Evolutionary conservation across 1,140 invertebrate genomes (phyloP).

Genomic region (Drosophila pachea): DNA sequence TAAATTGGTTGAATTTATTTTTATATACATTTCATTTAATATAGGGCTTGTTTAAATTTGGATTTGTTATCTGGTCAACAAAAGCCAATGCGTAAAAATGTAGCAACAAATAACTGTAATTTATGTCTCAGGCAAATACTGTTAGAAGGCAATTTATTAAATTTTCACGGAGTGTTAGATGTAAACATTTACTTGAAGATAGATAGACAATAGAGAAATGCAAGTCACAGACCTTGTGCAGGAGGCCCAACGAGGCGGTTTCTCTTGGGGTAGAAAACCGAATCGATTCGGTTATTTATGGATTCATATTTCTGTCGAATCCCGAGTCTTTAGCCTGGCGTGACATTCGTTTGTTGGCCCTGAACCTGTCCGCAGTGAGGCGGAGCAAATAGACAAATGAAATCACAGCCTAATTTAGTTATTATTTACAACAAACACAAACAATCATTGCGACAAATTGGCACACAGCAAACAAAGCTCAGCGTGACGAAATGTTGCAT

Average conservation of each 20-base stretch:
- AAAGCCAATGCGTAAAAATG: too few relatives aligned
- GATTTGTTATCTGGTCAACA: too few relatives aligned
- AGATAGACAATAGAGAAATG: conserved; percentile 18
- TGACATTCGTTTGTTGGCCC: conserved; percentile 23
- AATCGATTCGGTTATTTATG: conserved; percentile 26
- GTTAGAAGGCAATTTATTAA: conserved; percentile 1
- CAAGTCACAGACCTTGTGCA: conserved; percentile 14
- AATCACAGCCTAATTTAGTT: conserved; percentile 68
- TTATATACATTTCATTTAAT: too few relatives aligned
- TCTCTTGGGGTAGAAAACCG: background rate
- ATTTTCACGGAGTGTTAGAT: conserved; percentile 2
- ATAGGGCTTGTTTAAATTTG: too few relatives aligned
- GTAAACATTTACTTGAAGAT: conserved; percentile 14
- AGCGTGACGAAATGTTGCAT: conserved; percentile 36
- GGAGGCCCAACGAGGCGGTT: too few relatives aligned
- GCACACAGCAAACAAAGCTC: conserved; percentile 62
- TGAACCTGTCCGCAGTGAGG: conserved; percentile 5
- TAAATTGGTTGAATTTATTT: too few relatives aligned
- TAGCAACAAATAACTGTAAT: background rate
- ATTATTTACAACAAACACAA: conserved; percentile 68
- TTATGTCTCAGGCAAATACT: background rate
- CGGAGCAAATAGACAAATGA: conserved; percentile 23
- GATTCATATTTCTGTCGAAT: conserved; percentile 14
- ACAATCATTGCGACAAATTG: conserved; percentile 63
- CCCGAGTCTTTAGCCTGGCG: conserved; percentile 3